These are phyloP conservation scores for Nineta flava DNA, from an alignment of 2,888 invertebrate species.

Conservation along the genomic window DNA sequence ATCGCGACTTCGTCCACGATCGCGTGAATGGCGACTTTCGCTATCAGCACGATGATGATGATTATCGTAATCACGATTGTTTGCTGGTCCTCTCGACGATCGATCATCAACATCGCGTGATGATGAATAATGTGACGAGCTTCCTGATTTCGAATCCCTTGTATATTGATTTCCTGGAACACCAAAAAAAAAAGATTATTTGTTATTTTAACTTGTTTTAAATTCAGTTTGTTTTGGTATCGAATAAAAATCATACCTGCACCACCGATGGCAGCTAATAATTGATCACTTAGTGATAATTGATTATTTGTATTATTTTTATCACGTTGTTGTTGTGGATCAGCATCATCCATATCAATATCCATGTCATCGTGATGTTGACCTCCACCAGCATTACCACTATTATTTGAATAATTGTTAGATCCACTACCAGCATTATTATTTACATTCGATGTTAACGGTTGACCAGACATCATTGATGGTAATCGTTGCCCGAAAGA, in stretches of 20 bases:
- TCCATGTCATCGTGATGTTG: slow-evolving; percentile 55
- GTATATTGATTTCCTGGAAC: neutral
- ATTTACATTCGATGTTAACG: slow-evolving; percentile 14
- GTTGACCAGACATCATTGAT: slow-evolving; percentile 15
- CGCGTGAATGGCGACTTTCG: slow-evolving; percentile 19
- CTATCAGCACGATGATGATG: slow-evolving; percentile 23
- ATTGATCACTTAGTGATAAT: slow-evolving; percentile 28
- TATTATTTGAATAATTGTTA: slow-evolving; percentile 13
- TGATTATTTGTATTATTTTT: slow-evolving; percentile 17
- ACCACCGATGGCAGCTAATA: slow-evolving; percentile 26
- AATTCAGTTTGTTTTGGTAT: too few relatives aligned
- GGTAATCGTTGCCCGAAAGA: slow-evolving; percentile 1
- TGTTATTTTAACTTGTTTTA: neutral
- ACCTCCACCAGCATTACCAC: slow-evolving; percentile 5
- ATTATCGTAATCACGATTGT: slow-evolving; percentile 16
- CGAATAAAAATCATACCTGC: neutral
- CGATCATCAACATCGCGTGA: slow-evolving; percentile 1
- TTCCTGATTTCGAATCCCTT: neutral
- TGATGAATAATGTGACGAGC: neutral
- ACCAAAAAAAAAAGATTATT: neutral
- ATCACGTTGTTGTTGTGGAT: slow-evolving; percentile 14
- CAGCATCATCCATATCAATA: slow-evolving; percentile 53
- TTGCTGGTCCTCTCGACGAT: neutral
- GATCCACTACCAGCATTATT: slow-evolving; percentile 14
- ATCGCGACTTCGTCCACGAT: slow-evolving; percentile 22